phyloP scores from a whole-genome alignment of 2,797 vertebrate species.

The Neosilurus hyrtlii region DNA sequence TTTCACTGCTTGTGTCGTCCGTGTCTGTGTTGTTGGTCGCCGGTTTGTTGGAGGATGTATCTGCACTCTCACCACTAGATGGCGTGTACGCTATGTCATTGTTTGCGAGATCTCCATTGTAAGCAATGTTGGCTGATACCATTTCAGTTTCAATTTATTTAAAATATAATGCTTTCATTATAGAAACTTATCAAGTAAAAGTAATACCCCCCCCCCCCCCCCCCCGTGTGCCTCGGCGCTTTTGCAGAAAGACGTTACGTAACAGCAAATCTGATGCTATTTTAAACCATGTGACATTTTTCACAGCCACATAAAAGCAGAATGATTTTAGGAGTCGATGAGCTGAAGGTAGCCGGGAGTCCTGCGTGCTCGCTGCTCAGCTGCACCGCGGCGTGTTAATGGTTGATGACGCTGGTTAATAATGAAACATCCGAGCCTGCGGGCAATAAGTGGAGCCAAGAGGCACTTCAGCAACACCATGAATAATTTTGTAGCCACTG shows the following conservation, averaged over 20 bases:
- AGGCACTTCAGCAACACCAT: constrained; percentile 38
- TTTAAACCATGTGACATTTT: not conserved
- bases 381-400: constrained; percentile 32
- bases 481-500: constrained; percentile 53
- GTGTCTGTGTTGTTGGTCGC: too few relatives aligned
- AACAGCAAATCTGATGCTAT: not conserved
- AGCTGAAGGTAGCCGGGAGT: not conserved
- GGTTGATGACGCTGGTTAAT: constrained; percentile 52
- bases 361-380: constrained; percentile 13
- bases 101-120: too few relatives aligned
- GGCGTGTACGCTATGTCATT: too few relatives aligned
- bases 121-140: too few relatives aligned
- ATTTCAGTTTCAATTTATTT: not conserved
- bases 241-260: not conserved
- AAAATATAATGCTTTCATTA: not conserved
- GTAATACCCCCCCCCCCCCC: not conserved
- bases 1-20: too few relatives aligned
- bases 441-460: constrained; percentile 43
- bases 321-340: not conserved
- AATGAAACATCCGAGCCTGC: constrained; percentile 46
- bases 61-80: too few relatives aligned
- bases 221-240: not conserved
- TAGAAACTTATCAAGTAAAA: not conserved
- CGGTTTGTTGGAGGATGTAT: too few relatives aligned
- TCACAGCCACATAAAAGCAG: not conserved